These are phyloP conservation scores for Cordylochernes scorpioides DNA, from an alignment of 2,888 invertebrate genomes.

Conservation along the genomic window DNA sequence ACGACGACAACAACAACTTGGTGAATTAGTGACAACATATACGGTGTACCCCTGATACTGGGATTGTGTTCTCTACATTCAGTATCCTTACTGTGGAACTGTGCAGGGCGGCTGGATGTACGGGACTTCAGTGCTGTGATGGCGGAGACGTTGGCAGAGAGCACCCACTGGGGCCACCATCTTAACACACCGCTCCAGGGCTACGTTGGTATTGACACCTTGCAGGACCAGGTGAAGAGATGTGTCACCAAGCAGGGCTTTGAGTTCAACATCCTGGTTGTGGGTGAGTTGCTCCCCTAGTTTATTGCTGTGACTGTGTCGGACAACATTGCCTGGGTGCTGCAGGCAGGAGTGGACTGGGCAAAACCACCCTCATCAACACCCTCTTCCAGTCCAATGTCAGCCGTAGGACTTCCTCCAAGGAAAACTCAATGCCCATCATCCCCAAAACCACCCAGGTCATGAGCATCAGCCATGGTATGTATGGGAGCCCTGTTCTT, in stretches of 20 bases:
- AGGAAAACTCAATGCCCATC: too few relatives aligned
- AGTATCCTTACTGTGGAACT: too few relatives aligned
- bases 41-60: too few relatives aligned
- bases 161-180: slow-evolving; percentile 14
- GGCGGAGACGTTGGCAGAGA: slow-evolving; percentile 14
- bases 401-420: slow-evolving; percentile 9
- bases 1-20: too few relatives aligned
- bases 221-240: slow-evolving; percentile 15
- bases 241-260: slow-evolving; percentile 15
- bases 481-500: too few relatives aligned
- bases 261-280: slow-evolving; percentile 16
- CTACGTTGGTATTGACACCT: slow-evolving; percentile 16
- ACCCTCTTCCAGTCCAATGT: slow-evolving; percentile 17
- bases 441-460: too few relatives aligned
- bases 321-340: too few relatives aligned
- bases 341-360: slow-evolving; percentile 17
- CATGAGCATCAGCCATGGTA: too few relatives aligned
- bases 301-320: too few relatives aligned
- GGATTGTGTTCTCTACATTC: too few relatives aligned
- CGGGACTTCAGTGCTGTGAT: slow-evolving; percentile 12
- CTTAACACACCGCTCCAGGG: slow-evolving; percentile 13
- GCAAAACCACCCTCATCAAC: slow-evolving; percentile 18
- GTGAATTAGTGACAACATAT: too few relatives aligned
- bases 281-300: slow-evolving; percentile 9
- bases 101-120: slow-evolving; percentile 12